Base-by-base conservation (phyloP, 2,797 vertebrate species). In the Molossus alvarezi region DNA sequence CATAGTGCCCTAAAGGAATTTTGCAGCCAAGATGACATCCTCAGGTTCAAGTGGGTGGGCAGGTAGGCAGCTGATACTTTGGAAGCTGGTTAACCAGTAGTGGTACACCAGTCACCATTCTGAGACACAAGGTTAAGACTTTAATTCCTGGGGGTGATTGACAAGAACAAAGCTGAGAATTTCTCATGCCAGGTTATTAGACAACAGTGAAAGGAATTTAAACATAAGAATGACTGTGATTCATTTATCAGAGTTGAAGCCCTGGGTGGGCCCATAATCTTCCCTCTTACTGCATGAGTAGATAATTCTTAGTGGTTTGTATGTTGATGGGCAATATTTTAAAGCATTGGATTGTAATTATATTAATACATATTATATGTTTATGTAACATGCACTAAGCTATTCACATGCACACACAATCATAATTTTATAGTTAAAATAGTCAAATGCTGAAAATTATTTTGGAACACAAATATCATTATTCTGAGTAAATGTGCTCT, bases 361-460 rank as follows among this genome's bases (percentile, higher is more conserved):
- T 45, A 80, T 80, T 53, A 69, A 88, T 71, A 20, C 48, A 45
- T 41, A 89, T 65, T 14, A 12, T 67, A 25, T 91, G 23, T 89
- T 64, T 92, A 37, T 23, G n/a, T 53, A 55, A 17, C 11, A 55
- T 23, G 45, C 51, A 86, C 27, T 85, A 79, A 80, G 17, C 25
- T 77, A 23, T 7, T n/a, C 11, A 75, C 37, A 69, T 33, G 57
- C 72, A 77, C 15, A 48, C 11, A 48, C 13, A 51, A 2, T 29
- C 58, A 73, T 9, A 67, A 14, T 45, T 29, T 87, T 57, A 12
- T 9, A 64, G 81, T 69, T 95, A 86, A 81, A 82, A 72, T 83
- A 91, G 20, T 23, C 69, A 77, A 83, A 83, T 20, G 33, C 27
- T 82, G 27, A 57, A 82, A 83, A 53, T 57, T 92, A 85, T 48